These are phyloP conservation scores for Bombus sylvicola DNA, from an alignment of 1,140 invertebrate genomes.

Conservation along the genomic window DNA sequence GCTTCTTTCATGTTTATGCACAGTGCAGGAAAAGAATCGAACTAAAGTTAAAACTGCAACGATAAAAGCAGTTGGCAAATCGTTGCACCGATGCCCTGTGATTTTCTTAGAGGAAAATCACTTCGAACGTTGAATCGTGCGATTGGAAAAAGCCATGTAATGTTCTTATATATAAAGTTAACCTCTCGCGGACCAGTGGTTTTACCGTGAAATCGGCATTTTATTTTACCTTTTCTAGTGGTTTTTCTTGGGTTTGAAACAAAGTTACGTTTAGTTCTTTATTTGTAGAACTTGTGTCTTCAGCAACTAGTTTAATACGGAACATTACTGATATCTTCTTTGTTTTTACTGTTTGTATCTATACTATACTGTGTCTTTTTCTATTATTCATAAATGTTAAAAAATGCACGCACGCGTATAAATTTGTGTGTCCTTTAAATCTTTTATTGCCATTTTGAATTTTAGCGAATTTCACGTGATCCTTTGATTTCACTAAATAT, in stretches of 20 bases:
- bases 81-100: background rate
- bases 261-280: background rate
- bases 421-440: too few species aligned
- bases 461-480: too few species aligned
- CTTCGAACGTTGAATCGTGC: background rate
- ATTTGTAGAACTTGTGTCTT: background rate
- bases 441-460: too few species aligned
- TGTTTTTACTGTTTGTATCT: background rate
- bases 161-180: background rate
- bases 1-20: background rate
- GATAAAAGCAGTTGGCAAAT: constrained; percentile 18
- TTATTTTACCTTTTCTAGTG: background rate
- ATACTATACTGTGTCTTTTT: background rate
- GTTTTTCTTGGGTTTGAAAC: background rate
- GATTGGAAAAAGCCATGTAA: background rate
- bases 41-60: background rate
- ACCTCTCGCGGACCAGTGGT: background rate
- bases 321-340: background rate
- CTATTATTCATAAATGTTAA: too few species aligned
- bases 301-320: background rate
- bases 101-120: constrained; percentile 1
- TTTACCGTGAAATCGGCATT: background rate
- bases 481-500: too few species aligned
- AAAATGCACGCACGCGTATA: too few species aligned
- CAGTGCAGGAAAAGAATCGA: background rate